Conservation (phyloP, 1,140 invertebrate genomes). For the Drosophila punjabiensis region DNA sequence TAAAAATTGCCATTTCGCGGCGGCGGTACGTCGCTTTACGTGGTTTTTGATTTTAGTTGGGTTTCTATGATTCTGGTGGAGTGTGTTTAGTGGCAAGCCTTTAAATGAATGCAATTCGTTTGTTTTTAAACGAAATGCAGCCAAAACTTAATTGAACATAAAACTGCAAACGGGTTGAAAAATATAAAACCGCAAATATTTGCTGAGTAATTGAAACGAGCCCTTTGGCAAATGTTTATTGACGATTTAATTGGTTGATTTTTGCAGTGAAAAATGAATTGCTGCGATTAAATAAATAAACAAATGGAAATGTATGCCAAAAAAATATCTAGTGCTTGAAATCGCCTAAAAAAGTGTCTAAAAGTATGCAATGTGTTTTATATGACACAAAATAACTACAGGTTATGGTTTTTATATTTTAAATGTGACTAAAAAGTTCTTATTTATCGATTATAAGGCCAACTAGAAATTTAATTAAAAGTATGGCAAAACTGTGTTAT, state of each 20-base stretch:
- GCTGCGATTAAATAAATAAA: background rate
- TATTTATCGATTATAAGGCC: slow-evolving; percentile 2
- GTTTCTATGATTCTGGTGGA: background rate
- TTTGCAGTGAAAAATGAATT: background rate
- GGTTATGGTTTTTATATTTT: background rate
- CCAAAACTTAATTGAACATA: slow-evolving; percentile 57
- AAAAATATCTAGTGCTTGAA: background rate
- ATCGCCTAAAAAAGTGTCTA: background rate
- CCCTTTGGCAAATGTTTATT: background rate
- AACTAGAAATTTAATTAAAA: slow-evolving; percentile 8
- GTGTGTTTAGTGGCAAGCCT: background rate
- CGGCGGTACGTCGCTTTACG: background rate
- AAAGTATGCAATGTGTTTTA: background rate
- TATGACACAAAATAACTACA: background rate
- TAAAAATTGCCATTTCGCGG: slow-evolving; percentile 58
- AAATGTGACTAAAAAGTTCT: background rate
- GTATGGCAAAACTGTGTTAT: background rate
- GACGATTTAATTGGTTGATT: background rate
- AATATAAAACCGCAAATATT: slow-evolving; percentile 25
- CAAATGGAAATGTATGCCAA: background rate
- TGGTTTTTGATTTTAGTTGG: slow-evolving; percentile 4
- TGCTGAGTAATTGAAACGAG: slow-evolving; percentile 13
- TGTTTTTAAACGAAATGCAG: slow-evolving; percentile 38
- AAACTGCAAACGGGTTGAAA: slow-evolving; percentile 20
- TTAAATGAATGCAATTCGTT: slow-evolving; percentile 18